A percentile compares a stretch with the other conserved stretches of the same genome.
Conservation (phyloP, 1,140 invertebrate genomes). For the Pristionchus pacificus region DNA sequence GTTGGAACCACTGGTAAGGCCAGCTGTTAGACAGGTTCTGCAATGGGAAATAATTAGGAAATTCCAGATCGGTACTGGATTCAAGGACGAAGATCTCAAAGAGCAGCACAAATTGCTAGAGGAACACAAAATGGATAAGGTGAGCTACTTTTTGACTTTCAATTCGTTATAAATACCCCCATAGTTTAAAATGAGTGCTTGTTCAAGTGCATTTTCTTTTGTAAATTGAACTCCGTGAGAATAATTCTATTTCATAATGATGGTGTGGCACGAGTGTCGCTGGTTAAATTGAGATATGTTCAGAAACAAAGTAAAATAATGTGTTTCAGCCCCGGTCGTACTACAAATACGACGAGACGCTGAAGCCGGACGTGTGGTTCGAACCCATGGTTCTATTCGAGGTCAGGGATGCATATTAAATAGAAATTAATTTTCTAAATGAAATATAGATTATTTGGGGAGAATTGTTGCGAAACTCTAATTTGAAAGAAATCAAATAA, state of each 20-base stretch:
- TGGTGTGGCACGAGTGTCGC: not conserved
- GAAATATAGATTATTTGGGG: too few relatives aligned
- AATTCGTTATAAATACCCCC: constrained; percentile 9
- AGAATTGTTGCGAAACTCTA: too few relatives aligned
- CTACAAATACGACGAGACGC: constrained; percentile 73
- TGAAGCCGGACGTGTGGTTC: constrained; percentile 91
- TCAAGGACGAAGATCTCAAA: constrained; percentile 83
- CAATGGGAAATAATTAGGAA: constrained; percentile 9
- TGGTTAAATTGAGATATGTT: constrained; percentile 63
- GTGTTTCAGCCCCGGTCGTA: constrained; percentile 71
- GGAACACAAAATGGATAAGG: constrained; percentile 62
- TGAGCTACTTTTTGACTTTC: too few relatives aligned
- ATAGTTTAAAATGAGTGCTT: too few relatives aligned
- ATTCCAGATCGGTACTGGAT: constrained; percentile 88
- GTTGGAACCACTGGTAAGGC: too few relatives aligned
- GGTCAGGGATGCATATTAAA: constrained; percentile 47
- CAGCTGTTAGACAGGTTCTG: not conserved
- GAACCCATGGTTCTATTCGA: constrained; percentile 78
- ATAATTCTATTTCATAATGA: constrained; percentile 17
- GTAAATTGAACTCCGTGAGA: constrained; percentile 16
- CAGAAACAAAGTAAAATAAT: constrained; percentile 45
- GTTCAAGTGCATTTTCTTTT: too few relatives aligned
- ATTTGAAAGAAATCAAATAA: too few relatives aligned
- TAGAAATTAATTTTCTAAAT: not conserved
- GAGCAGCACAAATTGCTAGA: constrained; percentile 73